These are phyloP conservation scores for Wasmannia auropunctata DNA, from an alignment of 1,140 invertebrate genomes.

Conservation along the genomic window DNA sequence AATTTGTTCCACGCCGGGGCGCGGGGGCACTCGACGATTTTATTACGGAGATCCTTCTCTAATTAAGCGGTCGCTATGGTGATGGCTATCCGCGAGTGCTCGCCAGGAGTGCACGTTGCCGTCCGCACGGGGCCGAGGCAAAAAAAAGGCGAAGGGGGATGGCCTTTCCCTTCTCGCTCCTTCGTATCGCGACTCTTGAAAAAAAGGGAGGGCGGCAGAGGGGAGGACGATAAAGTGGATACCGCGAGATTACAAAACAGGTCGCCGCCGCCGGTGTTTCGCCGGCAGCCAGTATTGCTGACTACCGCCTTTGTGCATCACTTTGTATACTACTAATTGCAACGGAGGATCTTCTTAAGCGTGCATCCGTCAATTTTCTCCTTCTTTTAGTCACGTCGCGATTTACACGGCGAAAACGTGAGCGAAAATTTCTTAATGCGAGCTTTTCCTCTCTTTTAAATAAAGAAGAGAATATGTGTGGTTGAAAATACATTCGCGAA, in stretches of 20 bases:
- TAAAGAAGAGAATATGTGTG: not conserved
- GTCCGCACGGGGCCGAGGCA: not conserved
- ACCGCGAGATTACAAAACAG: slow-evolving; percentile 51
- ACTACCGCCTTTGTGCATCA: slow-evolving; percentile 45
- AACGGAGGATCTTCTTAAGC: slow-evolving; percentile 29
- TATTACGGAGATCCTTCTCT: slow-evolving; percentile 81
- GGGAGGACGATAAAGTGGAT: slow-evolving; percentile 35
- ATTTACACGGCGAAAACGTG: slow-evolving; percentile 8
- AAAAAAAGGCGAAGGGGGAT: slow-evolving; percentile 31
- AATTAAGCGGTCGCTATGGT: slow-evolving; percentile 84
- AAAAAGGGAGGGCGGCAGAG: not conserved
- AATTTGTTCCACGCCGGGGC: slow-evolving; percentile 68
- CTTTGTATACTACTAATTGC: slow-evolving; percentile 45
- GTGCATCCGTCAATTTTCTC: not conserved
- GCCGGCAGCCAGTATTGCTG: slow-evolving; percentile 1
- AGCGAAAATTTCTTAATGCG: not conserved
- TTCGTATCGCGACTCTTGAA: slow-evolving; percentile 35
- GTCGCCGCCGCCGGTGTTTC: slow-evolving; percentile 10
- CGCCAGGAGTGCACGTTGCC: slow-evolving; percentile 21
- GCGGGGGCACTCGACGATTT: slow-evolving; percentile 79
- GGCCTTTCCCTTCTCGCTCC: not conserved
- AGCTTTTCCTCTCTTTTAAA: not conserved
- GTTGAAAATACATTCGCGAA: not conserved
- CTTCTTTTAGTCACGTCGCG: not conserved
- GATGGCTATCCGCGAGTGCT: slow-evolving; percentile 73